These are phyloP conservation scores for Neotragus moschatus DNA, from an alignment of 2,113 vertebrate species.

Conservation along the genomic window DNA sequence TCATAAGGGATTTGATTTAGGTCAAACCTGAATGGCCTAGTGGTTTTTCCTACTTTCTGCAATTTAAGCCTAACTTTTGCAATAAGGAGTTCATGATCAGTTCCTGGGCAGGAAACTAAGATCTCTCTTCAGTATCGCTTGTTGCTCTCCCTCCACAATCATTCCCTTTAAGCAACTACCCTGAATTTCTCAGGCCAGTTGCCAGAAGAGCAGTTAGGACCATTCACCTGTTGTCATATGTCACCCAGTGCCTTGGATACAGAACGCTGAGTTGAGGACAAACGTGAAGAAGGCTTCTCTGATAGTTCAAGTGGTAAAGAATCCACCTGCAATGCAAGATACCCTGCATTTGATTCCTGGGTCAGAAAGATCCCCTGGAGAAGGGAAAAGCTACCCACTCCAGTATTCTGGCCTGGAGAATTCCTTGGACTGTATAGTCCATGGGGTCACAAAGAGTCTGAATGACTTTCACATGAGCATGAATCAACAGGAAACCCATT, in stretches of 20 bases:
- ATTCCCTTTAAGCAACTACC: neutral
- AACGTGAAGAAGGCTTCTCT: neutral
- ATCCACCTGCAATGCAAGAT: neutral
- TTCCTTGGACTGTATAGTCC: neutral
- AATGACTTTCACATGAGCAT: neutral
- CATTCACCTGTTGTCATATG: neutral
- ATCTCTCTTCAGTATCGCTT: neutral
- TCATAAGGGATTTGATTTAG: neutral
- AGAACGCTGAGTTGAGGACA: neutral
- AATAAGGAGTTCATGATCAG: neutral
- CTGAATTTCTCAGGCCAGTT: neutral
- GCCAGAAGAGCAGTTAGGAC: neutral
- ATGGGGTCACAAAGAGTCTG: neutral
- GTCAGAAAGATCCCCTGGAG: neutral
- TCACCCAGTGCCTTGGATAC: neutral
- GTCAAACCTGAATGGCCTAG: neutral
- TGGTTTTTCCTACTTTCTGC: neutral
- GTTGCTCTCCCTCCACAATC: neutral
- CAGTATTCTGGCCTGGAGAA: neutral
- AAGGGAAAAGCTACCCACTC: neutral
- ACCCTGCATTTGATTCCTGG: neutral
- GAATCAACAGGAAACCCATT: neutral
- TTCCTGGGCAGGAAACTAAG: neutral
- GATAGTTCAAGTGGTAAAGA: neutral
- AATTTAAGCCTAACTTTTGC: neutral